A percentile compares a stretch with the other conserved stretches of the same genome.
Evolutionary conservation across 1,140 invertebrate genomes (phyloP).

Genomic region (Orussus abietinus): DNA sequence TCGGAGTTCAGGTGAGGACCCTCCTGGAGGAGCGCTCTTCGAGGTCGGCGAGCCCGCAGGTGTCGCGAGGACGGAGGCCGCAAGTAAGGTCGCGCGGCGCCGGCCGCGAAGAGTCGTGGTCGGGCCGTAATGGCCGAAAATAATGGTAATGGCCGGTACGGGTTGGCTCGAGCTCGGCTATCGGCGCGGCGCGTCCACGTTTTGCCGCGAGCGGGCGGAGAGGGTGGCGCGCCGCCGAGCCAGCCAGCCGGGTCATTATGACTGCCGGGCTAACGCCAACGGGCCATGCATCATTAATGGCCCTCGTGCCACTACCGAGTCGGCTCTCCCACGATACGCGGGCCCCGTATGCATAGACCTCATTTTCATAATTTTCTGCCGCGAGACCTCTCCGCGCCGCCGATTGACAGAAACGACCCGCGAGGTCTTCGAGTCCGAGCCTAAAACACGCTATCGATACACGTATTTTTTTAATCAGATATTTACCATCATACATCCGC

Average conservation of each 20-base stretch:
- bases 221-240: conserved; percentile 20
- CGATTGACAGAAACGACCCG: too few relatives aligned
- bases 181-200: conserved; percentile 29
- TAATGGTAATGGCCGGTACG: conserved; percentile 34
- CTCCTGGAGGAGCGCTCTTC: neutral
- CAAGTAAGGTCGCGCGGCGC: too few relatives aligned
- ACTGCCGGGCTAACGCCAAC: conserved; percentile 37
- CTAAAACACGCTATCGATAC: too few relatives aligned
- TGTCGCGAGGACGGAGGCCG: too few relatives aligned
- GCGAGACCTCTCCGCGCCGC: too few relatives aligned
- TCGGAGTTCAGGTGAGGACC: too few relatives aligned
- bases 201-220: conserved; percentile 24
- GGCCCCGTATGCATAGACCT: neutral
- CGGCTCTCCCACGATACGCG: conserved; percentile 26
- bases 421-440: too few relatives aligned
- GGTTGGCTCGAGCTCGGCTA: conserved; percentile 17
- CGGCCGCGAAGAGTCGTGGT: too few relatives aligned
- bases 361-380: conserved; percentile 22
- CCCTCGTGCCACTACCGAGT: conserved; percentile 24
- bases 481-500: too few relatives aligned
- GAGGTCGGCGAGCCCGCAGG: too few relatives aligned
- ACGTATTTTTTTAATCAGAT: too few relatives aligned
- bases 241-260: conserved; percentile 35
- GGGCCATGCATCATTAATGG: conserved; percentile 40
- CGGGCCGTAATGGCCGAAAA: conserved; percentile 24